phyloP scores from a whole-genome alignment of 2,797 vertebrate species.

The Gymnopithys bicolor region DNA sequence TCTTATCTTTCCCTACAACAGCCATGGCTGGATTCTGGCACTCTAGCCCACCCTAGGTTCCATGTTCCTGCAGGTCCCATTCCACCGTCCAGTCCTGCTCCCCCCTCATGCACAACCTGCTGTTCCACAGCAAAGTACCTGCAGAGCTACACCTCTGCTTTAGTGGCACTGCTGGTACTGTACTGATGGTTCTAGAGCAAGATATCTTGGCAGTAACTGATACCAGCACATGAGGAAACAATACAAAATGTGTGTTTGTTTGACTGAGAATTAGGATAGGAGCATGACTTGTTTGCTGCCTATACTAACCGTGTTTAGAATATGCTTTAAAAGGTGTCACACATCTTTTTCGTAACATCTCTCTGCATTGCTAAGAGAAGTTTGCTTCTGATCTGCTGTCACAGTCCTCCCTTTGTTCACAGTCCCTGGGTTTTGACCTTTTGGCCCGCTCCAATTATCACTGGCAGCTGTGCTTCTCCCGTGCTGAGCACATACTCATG shows the following conservation, averaged over 20 bases:
- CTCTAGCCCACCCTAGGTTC: background rate
- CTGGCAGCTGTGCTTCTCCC: conserved; percentile 85
- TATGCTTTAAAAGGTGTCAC: background rate
- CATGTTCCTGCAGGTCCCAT: background rate
- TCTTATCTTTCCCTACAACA: background rate
- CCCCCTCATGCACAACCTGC: background rate
- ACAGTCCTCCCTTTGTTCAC: background rate
- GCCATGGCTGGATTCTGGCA: background rate
- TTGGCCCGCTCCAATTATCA: conserved; percentile 84
- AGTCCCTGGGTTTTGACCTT: conserved; percentile 86
- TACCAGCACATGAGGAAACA: background rate
- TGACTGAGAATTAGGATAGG: background rate
- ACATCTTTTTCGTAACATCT: background rate
- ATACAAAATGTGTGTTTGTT: background rate
- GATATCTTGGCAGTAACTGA: background rate
- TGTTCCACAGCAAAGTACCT: background rate
- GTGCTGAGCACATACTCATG: conserved; percentile 82
- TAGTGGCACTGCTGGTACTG: background rate
- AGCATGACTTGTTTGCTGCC: background rate
- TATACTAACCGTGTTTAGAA: background rate
- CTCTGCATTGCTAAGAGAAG: background rate
- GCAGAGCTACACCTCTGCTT: background rate
- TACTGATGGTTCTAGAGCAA: background rate
- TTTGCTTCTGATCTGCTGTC: background rate
- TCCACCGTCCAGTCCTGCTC: background rate